These are phyloP conservation scores for Indicator maculatus DNA, from an alignment of 2,113 vertebrate genomes.

Conservation along the genomic window DNA sequence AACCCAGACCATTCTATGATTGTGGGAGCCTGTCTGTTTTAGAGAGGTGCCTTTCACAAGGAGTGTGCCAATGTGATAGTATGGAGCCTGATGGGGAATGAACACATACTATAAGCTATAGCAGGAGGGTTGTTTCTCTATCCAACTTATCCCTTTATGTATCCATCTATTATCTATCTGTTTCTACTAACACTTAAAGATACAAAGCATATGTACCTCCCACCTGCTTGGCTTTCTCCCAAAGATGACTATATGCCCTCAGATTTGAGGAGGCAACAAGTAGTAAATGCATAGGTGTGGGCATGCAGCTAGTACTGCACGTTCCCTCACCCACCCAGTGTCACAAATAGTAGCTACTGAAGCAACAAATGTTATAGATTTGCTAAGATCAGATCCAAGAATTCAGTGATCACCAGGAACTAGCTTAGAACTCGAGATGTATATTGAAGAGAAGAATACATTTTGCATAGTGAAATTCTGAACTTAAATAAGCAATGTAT, in stretches of 20 bases:
- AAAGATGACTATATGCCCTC: neutral
- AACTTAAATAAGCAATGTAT: accelerated
- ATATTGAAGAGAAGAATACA: neutral
- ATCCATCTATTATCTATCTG: no score
- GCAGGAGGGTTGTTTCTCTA: neutral
- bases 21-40: neutral
- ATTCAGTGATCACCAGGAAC: neutral
- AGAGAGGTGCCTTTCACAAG: neutral
- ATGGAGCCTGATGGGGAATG: neutral
- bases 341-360: neutral
- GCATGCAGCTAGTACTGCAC: neutral
- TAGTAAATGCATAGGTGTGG: neutral
- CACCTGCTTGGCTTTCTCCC: neutral
- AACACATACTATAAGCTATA: neutral
- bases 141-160: neutral
- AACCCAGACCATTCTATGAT: no score
- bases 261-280: neutral
- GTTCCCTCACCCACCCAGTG: neutral
- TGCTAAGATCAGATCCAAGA: neutral
- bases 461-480: neutral
- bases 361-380: neutral
- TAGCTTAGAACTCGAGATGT: neutral
- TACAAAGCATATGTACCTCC: neutral
- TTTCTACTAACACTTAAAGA: neutral
- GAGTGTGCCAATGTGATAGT: neutral